Evolutionary conservation across 2,113 vertebrate genomes (phyloP).

Genomic region (Maccullochella peelii): DNA sequence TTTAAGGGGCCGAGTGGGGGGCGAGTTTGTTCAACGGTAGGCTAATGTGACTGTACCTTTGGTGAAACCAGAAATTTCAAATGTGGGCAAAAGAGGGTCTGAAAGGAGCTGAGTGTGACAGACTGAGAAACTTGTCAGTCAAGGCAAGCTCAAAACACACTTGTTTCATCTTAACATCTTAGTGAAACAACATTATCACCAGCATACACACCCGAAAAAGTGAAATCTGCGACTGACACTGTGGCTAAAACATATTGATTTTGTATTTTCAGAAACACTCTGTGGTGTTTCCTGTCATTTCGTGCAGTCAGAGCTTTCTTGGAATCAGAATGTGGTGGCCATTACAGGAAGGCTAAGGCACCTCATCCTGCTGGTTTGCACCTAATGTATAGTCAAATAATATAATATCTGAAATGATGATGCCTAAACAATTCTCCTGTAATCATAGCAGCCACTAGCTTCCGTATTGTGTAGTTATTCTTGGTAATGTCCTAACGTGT

Average conservation of each 20-base stretch:
- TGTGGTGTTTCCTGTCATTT: background rate
- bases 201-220: no score
- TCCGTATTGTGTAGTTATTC: background rate
- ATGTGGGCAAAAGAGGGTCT: background rate
- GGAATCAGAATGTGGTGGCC: background rate
- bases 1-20: background rate
- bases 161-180: background rate
- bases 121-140: background rate
- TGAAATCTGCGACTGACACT: background rate
- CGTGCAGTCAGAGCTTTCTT: background rate
- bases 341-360: background rate
- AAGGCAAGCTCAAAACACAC: background rate
- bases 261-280: background rate
- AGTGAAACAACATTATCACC: background rate
- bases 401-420: background rate
- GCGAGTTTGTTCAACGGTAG: background rate
- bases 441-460: background rate
- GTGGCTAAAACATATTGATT: background rate
- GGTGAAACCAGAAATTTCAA: background rate
- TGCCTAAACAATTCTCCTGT: background rate
- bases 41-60: conserved; percentile 8
- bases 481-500: conserved; percentile 2
- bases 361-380: background rate
- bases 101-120: background rate
- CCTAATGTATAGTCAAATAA: background rate